These are phyloP conservation scores for Ctenopoma multispine DNA, from an alignment of 2,797 vertebrate species.

Conservation along the genomic window DNA sequence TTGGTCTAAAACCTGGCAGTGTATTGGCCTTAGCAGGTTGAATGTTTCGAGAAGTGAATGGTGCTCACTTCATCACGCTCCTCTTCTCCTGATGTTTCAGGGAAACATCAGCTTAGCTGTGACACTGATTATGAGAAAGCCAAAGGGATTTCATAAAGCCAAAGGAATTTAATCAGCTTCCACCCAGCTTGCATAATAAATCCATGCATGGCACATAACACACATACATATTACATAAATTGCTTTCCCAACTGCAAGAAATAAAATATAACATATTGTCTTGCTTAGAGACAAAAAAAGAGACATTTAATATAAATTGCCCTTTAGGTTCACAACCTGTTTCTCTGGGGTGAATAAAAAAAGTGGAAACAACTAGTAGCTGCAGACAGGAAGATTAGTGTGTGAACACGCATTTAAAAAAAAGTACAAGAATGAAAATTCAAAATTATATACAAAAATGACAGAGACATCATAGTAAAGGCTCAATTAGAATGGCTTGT, in stretches of 20 bases:
- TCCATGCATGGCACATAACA: constrained; percentile 23
- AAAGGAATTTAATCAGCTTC: constrained; percentile 58
- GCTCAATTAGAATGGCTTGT: constrained; percentile 29
- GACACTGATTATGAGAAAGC: constrained; percentile 58
- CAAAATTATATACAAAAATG: constrained; percentile 1
- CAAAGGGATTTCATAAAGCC: constrained; percentile 55
- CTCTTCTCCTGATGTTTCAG: constrained; percentile 28
- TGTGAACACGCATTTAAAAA: not conserved
- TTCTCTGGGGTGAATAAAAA: not conserved
- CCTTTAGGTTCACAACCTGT: constrained; percentile 12
- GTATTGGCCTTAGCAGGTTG: constrained; percentile 18
- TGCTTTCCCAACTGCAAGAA: constrained; percentile 2
- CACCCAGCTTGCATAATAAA: constrained; percentile 28
- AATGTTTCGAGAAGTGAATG: constrained; percentile 25
- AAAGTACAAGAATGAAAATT: not conserved
- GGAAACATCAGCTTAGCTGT: constrained; percentile 56
- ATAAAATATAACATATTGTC: constrained; percentile 19
- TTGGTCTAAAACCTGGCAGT: constrained; percentile 13
- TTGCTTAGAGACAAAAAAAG: not conserved
- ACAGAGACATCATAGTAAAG: constrained; percentile 22
- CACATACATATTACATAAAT: constrained; percentile 45
- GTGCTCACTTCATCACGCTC: constrained; percentile 47
- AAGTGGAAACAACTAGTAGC: constrained; percentile 15
- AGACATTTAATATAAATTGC: constrained; percentile 28
- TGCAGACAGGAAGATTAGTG: constrained; percentile 9